phyloP scores from a whole-genome alignment of 2,113 vertebrate species.

The Rhagologus leucostigma region DNA sequence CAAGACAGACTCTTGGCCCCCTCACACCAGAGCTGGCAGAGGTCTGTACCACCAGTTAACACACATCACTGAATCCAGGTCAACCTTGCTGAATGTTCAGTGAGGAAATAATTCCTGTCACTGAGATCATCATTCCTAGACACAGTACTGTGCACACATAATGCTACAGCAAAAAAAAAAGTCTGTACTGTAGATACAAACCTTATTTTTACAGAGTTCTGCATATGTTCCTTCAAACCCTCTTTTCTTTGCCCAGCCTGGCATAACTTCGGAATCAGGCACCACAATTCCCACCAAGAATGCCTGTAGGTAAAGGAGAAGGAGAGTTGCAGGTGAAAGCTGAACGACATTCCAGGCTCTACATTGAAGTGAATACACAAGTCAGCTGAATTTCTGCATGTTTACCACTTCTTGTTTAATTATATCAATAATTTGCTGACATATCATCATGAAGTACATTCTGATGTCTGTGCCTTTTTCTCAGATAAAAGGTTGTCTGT shows the following conservation, averaged over 20 bases:
- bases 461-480: background rate
- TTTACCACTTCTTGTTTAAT: background rate
- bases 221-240: conserved; percentile 84
- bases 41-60: background rate
- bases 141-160: background rate
- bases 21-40: background rate
- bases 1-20: background rate
- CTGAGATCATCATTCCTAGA: background rate
- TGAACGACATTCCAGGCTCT: background rate
- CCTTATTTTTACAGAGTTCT: conserved; percentile 88
- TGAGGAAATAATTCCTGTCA: background rate
- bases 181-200: conserved; percentile 33
- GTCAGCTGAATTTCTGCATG: background rate
- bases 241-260: conserved; percentile 90
- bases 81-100: background rate
- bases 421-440: background rate
- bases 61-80: background rate
- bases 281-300: conserved; percentile 95
- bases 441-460: background rate
- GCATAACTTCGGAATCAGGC: conserved; percentile 90
- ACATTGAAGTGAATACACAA: background rate
- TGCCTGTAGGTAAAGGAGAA: conserved; percentile 71
- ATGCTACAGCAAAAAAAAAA: background rate
- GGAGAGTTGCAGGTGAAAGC: background rate
- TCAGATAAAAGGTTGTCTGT: background rate